Base-by-base conservation (phyloP, 23 tunicate genomes). In the Trididemnum clinides region DNA sequence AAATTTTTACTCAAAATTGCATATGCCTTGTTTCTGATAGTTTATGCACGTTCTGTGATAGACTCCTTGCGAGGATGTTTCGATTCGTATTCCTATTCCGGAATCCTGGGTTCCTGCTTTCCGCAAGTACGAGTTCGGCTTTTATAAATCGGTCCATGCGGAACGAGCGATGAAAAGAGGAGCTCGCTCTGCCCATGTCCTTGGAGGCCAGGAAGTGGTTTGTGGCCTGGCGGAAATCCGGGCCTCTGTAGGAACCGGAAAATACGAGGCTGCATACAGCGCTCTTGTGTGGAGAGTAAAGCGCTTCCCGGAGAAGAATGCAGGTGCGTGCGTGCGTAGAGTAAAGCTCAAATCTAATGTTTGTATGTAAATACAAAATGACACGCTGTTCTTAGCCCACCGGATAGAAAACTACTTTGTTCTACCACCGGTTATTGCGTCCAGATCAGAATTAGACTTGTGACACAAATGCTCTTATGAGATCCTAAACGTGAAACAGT, bases 291-390 rank as follows among this genome's bases (percentile, higher is more conserved):
- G 98, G 98, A 50, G 86, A 39, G 57, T 94, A 19, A 69, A 76
- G 23, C 72, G 98, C 0, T 79, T 94, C 29, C 98, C 98, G 2
- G 98, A 89, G 59, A 94, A 94, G 64, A 89, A 89, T 75, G 98
- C 89, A 2, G 88, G 94, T 90, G 39, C 64, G 90, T 39, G 1
- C 4, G 29, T 22, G 21, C 25, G 66, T 59, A 10, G 25, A 4
- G 20, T 10, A n/a, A n/a, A n/a, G n/a, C n/a, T n/a, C n/a, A n/a
- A n/a, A n/a, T n/a, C n/a, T n/a, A n/a, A n/a, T n/a, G n/a, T n/a
- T n/a, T n/a, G n/a, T n/a, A n/a, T n/a, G n/a, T n/a, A n/a, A n/a
- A n/a, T n/a, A n/a, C n/a, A n/a, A n/a, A n/a, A n/a, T n/a, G n/a
- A n/a, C n/a, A n/a, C n/a, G n/a, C n/a, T n/a, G n/a, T n/a, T n/a